These are phyloP conservation scores for Altica lythri DNA, from an alignment of 2,888 invertebrate genomes.

Conservation along the genomic window DNA sequence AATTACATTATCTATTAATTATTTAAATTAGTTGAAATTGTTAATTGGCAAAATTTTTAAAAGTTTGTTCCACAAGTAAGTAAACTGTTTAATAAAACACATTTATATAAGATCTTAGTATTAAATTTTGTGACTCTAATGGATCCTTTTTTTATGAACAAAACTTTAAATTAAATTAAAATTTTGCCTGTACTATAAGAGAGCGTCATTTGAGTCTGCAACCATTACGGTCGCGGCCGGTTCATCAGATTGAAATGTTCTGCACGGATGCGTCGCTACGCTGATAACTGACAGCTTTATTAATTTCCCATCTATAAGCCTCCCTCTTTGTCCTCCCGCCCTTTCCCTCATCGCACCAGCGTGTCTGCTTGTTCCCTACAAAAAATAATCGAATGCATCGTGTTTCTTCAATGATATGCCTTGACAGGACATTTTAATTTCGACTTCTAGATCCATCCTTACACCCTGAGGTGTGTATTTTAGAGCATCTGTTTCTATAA, in stretches of 20 bases:
- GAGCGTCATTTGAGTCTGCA: conserved; percentile 60
- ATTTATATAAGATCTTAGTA: too few relatives aligned
- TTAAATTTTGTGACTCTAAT: too few relatives aligned
- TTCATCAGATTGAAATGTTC: conserved; percentile 60
- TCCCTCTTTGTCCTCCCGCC: conserved; percentile 38
- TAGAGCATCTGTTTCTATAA: conserved; percentile 20
- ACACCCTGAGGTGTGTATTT: conserved; percentile 15
- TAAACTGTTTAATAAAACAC: too few relatives aligned
- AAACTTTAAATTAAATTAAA: too few relatives aligned
- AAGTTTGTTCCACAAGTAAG: too few relatives aligned
- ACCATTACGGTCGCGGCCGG: conserved; percentile 48
- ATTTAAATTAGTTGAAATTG: too few relatives aligned
- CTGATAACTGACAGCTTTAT: conserved; percentile 77
- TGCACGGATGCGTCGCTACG: conserved; percentile 52
- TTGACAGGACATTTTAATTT: conserved; percentile 35
- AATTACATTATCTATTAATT: too few relatives aligned
- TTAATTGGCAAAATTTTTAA: too few relatives aligned
- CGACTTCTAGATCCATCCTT: conserved; percentile 5
- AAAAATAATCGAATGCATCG: conserved; percentile 44
- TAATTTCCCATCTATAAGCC: conserved; percentile 67
- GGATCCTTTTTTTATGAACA: too few relatives aligned
- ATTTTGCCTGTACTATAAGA: conserved; percentile 27
- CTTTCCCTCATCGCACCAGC: conserved; percentile 27
- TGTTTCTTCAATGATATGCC: conserved; percentile 34
- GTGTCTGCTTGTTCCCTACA: conserved; percentile 41